phyloP scores from a whole-genome alignment of 2,888 invertebrate species.

The Erannis defoliaria region DNA sequence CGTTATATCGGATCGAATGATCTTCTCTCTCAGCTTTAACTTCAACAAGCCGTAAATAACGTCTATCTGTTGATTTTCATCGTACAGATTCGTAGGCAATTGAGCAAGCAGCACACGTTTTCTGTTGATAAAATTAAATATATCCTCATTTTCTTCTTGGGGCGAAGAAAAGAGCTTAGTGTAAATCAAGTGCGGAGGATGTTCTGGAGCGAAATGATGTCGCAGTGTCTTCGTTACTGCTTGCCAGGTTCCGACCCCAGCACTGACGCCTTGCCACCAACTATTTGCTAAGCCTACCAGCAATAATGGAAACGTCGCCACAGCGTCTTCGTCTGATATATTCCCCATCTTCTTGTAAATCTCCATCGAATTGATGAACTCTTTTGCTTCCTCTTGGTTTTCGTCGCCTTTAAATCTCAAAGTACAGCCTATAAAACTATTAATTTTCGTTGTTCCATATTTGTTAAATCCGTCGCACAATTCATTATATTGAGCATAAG shows the following conservation, averaged over 20 bases:
- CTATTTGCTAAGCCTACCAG: not conserved
- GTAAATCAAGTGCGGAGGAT: conserved; percentile 1
- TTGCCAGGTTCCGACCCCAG: not conserved
- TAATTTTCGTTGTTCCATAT: not conserved
- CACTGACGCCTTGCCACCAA: conserved; percentile 4
- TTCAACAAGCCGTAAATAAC: conserved; percentile 8
- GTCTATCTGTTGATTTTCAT: not conserved
- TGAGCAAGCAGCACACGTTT: not conserved
- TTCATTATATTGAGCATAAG: not conserved
- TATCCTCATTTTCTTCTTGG: not conserved
- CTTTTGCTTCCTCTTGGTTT: not conserved
- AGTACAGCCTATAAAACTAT: conserved; percentile 3
- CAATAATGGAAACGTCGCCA: not conserved
- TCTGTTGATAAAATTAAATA: not conserved
- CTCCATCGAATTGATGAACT: conserved; percentile 1
- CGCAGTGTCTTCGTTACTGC: not conserved
- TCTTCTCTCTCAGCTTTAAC: conserved; percentile 1
- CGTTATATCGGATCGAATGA: not conserved
- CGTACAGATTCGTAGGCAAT: not conserved
- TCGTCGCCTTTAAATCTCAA: not conserved
- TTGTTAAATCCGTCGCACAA: not conserved
- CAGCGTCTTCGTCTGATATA: not conserved
- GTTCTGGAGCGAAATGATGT: not conserved
- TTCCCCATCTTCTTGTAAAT: conserved; percentile 5
- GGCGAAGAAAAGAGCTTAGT: not conserved